phyloP scores from a whole-genome alignment of 1,140 invertebrate species.

The Drosophila suzukii region DNA sequence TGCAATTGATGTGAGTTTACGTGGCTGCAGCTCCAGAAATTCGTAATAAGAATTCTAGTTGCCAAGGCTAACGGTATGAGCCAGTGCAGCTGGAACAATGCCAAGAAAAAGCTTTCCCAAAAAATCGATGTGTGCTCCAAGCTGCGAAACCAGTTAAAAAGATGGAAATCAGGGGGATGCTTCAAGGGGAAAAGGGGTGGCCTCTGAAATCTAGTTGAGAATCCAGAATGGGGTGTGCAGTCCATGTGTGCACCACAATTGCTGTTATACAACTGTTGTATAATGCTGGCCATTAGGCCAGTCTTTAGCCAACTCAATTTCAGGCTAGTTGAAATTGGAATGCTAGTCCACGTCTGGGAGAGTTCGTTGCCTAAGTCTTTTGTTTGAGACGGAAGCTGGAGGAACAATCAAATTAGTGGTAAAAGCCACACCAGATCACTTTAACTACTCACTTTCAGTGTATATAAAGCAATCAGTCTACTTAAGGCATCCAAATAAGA shows the following conservation, averaged over 20 bases:
- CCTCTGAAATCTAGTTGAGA: constrained; percentile 8
- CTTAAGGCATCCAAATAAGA: neutral
- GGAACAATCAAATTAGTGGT: constrained; percentile 2
- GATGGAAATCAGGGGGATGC: constrained; percentile 16
- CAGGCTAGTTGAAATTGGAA: constrained; percentile 8
- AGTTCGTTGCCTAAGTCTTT: constrained; percentile 43
- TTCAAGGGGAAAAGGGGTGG: constrained; percentile 1
- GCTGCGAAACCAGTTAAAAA: constrained; percentile 39
- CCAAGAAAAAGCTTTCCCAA: constrained; percentile 40
- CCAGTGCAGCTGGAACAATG: constrained; percentile 43
- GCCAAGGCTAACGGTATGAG: constrained; percentile 44
- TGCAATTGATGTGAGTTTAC: neutral
- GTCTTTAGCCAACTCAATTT: constrained; percentile 28
- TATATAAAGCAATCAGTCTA: constrained; percentile 2
- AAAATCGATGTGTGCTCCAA: constrained; percentile 34
- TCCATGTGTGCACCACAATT: constrained; percentile 32
- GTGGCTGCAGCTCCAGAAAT: neutral
- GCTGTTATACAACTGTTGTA: constrained; percentile 71
- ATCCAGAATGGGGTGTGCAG: constrained; percentile 33
- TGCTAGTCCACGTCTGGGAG: constrained; percentile 5
- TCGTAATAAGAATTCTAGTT: constrained; percentile 32
- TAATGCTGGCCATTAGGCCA: constrained; percentile 53
- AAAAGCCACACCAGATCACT: neutral
- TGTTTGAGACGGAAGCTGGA: constrained; percentile 10
- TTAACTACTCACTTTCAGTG: neutral